Base-by-base conservation (phyloP, 2,113 vertebrate species). In the Scopus umbretta region DNA sequence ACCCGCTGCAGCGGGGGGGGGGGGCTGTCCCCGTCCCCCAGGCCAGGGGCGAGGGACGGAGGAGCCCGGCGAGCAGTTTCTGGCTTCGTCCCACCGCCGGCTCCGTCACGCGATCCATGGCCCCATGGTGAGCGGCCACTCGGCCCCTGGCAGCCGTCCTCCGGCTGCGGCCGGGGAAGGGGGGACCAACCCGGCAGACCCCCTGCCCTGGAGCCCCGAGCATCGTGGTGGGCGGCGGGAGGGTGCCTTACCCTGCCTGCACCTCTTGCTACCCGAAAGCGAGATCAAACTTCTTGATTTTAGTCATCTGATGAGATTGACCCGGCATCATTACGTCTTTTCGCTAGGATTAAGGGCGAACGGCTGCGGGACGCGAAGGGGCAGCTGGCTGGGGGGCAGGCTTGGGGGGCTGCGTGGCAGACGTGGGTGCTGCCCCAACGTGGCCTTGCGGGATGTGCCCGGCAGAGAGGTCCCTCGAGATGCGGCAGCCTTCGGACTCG, bases 391-490 rank as follows among this genome's bases (percentile, higher is more conserved):
- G 21, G 38, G 12, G 38, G 72, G 66, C 73, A 3, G 58, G 8
- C 16, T 42, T 1, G 3, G 8, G 30, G 42, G 25, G 19, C 43
- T 8, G 19, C 2, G 13, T 0, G 13, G 25, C 18, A 13, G 8
- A 9, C 0, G 14, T 13, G 26, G 66, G 36, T 5, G 22, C 61
- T 23, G 67, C 22, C 49, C 59, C 36, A 7, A 0, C 5, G 19
- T 32, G 70, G 30, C 27, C 34, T 8, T 3, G 30, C 1, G 10
- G 76, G 27, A 5, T 1, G 4, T 21, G 7, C 13, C 45, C 1
- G 17, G 21, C 61, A 8, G 23, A 32, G 36, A 7, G 5, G 9
- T 12, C 23, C 56, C 19, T 9, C 0, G 16, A 6, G 23, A 27
- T 2, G 13, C n/a, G 4, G 40, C 66, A 36, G 32, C 42, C 29